Percentiles rank a stretch among this genome's conserved stretches.
These are phyloP conservation scores for Muscidifurax raptorellus DNA, from an alignment of 1,140 invertebrate species.

Conservation along the genomic window DNA sequence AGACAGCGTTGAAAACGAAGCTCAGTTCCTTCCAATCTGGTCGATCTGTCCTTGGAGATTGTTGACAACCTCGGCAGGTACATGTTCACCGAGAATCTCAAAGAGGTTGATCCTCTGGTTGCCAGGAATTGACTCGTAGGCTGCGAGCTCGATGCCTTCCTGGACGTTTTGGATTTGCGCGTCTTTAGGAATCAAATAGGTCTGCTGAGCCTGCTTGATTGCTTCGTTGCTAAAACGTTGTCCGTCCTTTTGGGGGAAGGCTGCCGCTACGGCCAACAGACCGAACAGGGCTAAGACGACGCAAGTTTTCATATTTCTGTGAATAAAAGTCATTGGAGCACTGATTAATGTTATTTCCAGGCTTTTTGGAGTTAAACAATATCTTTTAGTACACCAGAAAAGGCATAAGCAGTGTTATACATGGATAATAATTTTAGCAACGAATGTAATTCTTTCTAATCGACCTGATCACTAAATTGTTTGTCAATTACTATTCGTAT, in stretches of 20 bases:
- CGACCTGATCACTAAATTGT: too few relatives aligned
- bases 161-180: slow-evolving; percentile 91
- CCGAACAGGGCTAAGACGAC: slow-evolving; percentile 67
- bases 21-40: slow-evolving; percentile 81
- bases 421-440: too few relatives aligned
- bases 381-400: too few relatives aligned
- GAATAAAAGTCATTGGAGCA: slow-evolving; percentile 29
- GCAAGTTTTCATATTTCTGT: slow-evolving; percentile 69
- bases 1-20: background rate
- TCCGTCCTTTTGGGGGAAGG: slow-evolving; percentile 85
- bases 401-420: too few relatives aligned
- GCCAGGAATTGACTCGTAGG: slow-evolving; percentile 88
- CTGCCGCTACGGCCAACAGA: slow-evolving; percentile 73
- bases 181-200: slow-evolving; percentile 87
- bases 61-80: slow-evolving; percentile 90
- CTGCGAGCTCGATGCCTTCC: slow-evolving; percentile 88
- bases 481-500: too few relatives aligned
- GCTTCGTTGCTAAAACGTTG: slow-evolving; percentile 88
- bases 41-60: slow-evolving; percentile 89
- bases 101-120: slow-evolving; percentile 88
- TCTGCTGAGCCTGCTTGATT: slow-evolving; percentile 89
- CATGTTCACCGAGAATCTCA: slow-evolving; percentile 87
- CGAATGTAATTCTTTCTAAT: too few relatives aligned
- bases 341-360: background rate
- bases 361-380: too few relatives aligned